Base-by-base conservation (phyloP, 2,888 invertebrate species). In the Cephus pygmeus region DNA sequence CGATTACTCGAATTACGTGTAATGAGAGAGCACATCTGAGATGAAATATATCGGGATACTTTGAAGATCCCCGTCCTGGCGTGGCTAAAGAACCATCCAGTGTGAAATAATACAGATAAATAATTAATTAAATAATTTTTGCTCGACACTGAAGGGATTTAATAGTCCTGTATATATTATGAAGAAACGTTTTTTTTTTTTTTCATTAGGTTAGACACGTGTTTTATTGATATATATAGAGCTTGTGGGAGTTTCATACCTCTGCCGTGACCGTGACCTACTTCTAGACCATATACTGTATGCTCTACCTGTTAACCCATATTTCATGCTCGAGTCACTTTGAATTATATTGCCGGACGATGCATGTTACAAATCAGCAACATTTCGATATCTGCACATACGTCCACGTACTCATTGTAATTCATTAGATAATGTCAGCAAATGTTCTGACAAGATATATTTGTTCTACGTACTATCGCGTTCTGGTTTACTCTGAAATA, bases 1-100 rank as follows among this genome's bases (percentile, higher is more conserved):
- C 71, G 71, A 71, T 71, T 33, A 71, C 71, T 71, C 31, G 71
- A 71, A 71, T 71, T 71, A 71, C 71, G 31, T 3, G 33, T 71
- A 71, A 71, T 71, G 71, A 71, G 71, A 71, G 71, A 71, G 33
- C 34, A 31, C 71, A 6, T 31, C 23, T 31, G 31, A 31, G 33
- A 71, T 6, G 12, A 71, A 34, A 31, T 31, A 71, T 31, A 31
- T 71, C 31, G 12, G 9, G 34, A 34, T 23, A 56, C 56, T 56
- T 56, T 56, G 23, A 56, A 9, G 56, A 9, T 23, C 23, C 23
- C 23, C 56, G 23, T 23, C 23, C 23, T 15, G 6, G 9, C 56
- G 23, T 23, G 56, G 6, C 23, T 23, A 56, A 23, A 6, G 23
- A 56, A 9, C 23, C 2, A 56, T 56, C 23, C 56, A 56, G 9